Conservation (phyloP, 2,113 vertebrate genomes). For the Colius striatus region DNA sequence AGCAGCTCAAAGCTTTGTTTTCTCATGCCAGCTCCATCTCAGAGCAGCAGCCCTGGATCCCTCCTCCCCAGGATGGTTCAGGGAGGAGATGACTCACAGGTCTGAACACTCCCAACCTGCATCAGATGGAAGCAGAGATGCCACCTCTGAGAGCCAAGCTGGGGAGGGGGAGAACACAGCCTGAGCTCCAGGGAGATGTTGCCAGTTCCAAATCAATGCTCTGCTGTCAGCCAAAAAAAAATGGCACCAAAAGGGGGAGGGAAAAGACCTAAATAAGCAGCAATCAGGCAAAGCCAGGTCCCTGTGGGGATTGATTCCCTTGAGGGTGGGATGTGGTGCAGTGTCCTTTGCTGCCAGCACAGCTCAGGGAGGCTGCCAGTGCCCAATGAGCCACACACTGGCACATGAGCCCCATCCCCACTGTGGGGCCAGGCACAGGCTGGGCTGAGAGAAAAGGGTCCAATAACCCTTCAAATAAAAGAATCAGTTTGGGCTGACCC, state of each 20-base stretch:
- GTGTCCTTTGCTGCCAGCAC: rapidly evolving
- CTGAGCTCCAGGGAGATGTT: not conserved
- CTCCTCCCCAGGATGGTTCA: not conserved
- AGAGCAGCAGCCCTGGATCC: not conserved
- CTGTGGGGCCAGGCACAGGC: not conserved
- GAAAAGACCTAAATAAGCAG: slow-evolving; percentile 4
- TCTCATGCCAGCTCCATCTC: not conserved
- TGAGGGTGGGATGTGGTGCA: not conserved
- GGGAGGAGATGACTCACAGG: slow-evolving; percentile 38
- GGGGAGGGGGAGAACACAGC: not conserved
- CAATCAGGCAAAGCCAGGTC: not conserved
- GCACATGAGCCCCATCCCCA: rapidly evolving
- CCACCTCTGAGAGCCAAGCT: not conserved
- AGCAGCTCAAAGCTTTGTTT: not conserved
- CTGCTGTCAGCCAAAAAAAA: not conserved
- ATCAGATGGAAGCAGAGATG: not conserved
- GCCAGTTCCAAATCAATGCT: not conserved
- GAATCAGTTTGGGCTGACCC: not conserved
- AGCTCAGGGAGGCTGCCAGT: not conserved
- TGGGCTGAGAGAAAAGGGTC: not conserved
- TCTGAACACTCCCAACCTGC: not conserved
- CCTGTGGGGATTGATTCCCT: not conserved
- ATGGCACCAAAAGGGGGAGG: too few species aligned
- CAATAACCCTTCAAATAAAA: not conserved
- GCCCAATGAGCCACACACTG: rapidly evolving